A percentile compares a stretch with the other conserved stretches of the same genome.
phyloP scores from a whole-genome alignment of 2,113 vertebrate genomes.

The Gadus chalcogrammus region DNA sequence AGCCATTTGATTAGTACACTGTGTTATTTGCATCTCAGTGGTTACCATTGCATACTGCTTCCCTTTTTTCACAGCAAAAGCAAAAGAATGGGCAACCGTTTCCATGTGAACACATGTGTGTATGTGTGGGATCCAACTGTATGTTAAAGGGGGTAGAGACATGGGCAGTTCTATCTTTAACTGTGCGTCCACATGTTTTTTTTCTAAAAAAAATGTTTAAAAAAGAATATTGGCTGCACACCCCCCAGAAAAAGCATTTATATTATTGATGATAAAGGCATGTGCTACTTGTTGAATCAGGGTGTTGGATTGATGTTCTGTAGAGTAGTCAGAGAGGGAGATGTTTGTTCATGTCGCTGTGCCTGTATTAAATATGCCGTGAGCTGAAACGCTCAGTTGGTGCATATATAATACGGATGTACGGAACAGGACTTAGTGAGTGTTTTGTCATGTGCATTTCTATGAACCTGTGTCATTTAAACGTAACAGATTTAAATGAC shows the following conservation, averaged over 20 bases:
- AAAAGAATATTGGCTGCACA: slow-evolving; percentile 16
- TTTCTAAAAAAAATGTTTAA: neutral
- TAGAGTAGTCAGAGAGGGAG: slow-evolving; percentile 31
- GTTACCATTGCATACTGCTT: slow-evolving; percentile 24
- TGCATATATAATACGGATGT: slow-evolving; percentile 29
- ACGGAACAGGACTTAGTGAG: slow-evolving; percentile 10
- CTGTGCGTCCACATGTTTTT: neutral
- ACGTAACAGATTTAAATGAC: slow-evolving; percentile 47
- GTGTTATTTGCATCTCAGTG: slow-evolving; percentile 31
- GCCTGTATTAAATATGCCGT: slow-evolving; percentile 9
- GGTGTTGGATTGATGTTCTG: slow-evolving; percentile 36
- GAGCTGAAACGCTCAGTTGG: slow-evolving; percentile 46
- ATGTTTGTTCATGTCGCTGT: slow-evolving; percentile 22
- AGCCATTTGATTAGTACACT: slow-evolving; percentile 22
- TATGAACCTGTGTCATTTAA: slow-evolving; percentile 48
- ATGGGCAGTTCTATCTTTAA: neutral
- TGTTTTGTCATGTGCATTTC: slow-evolving; percentile 33
- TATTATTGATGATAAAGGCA: slow-evolving; percentile 41
- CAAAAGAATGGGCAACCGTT: slow-evolving; percentile 30
- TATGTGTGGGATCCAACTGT: slow-evolving; percentile 35
- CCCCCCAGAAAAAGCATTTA: slow-evolving; percentile 36
- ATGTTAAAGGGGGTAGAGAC: slow-evolving; percentile 14
- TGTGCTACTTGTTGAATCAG: slow-evolving; percentile 44
- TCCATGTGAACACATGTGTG: slow-evolving; percentile 52
- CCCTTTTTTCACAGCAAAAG: slow-evolving; percentile 17